Conservation (phyloP, 2,797 vertebrate genomes). For the Sandelia bainsii region DNA sequence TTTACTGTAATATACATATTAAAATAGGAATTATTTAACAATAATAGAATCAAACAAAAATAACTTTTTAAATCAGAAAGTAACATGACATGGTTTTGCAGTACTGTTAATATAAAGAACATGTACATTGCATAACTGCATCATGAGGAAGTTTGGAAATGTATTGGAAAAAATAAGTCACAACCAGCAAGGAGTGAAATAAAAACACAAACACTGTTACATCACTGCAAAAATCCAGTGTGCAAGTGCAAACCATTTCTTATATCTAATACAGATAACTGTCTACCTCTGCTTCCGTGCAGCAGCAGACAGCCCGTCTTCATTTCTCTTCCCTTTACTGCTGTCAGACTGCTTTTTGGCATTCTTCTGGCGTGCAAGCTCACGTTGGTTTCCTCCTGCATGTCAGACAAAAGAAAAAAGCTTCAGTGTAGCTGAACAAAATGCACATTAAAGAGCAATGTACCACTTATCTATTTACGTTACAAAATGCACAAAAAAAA, state of each 20-base stretch:
- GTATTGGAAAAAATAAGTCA: not conserved
- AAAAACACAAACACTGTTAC: not conserved
- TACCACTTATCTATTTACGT: no score
- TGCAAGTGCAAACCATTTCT: not conserved
- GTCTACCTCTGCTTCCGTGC: constrained; percentile 92
- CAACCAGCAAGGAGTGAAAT: not conserved
- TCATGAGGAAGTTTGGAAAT: not conserved
- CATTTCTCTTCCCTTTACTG: constrained; percentile 86
- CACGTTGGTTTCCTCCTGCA: constrained; percentile 94
- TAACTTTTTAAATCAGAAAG: not conserved
- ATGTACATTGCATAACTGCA: not conserved
- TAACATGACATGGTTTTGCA: not conserved
- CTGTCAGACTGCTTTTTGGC: constrained; percentile 89
- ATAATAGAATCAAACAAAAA: not conserved
- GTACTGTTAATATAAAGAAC: not conserved
- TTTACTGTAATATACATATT: not conserved
- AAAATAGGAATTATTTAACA: not conserved
- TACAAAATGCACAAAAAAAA: no score
- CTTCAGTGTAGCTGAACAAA: not conserved
- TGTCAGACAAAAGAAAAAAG: constrained; percentile 19
- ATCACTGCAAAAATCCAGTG: not conserved
- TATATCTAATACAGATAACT: not conserved
- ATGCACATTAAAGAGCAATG: no score
- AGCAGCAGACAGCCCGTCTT: constrained; percentile 93
- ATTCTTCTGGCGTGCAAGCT: constrained; percentile 91